Conservation (phyloP, 2,888 invertebrate species). For the Sphinx pinastri region DNA sequence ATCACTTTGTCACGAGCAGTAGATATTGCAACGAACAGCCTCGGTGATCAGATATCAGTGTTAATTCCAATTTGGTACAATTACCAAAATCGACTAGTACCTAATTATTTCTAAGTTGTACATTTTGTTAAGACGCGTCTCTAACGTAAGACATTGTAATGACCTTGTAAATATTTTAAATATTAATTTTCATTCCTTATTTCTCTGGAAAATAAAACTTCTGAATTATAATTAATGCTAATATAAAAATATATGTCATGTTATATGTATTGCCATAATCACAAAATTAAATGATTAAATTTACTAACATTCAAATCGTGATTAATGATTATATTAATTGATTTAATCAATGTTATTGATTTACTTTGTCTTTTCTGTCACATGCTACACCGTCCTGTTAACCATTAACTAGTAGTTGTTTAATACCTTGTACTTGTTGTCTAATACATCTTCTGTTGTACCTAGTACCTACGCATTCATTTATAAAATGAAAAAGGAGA, state of each 20-base stretch:
- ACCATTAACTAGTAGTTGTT: background rate
- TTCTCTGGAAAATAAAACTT: conserved; percentile 16
- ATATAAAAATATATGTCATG: conserved; percentile 50
- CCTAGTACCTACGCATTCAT: background rate
- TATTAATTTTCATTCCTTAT: conserved; percentile 22
- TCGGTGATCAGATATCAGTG: conserved; percentile 65
- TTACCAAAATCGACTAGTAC: conserved; percentile 76
- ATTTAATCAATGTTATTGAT: background rate
- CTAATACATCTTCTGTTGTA: background rate
- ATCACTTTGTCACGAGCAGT: conserved; percentile 54
- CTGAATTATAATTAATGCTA: conserved; percentile 9
- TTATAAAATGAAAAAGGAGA: background rate
- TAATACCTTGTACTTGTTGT: background rate
- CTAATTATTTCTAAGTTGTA: conserved; percentile 71
- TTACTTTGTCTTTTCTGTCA: conserved; percentile 1
- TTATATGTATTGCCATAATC: conserved; percentile 40
- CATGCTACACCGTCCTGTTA: background rate
- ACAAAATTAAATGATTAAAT: background rate
- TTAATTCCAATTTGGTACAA: conserved; percentile 75
- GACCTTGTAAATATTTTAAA: conserved; percentile 22
- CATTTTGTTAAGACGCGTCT: conserved; percentile 30
- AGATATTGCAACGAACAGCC: conserved; percentile 53
- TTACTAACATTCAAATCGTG: background rate
- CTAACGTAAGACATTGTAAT: conserved; percentile 19
- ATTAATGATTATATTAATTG: conserved; percentile 4